A percentile compares a stretch with the other conserved stretches of the same genome.
Evolutionary conservation across 2,888 invertebrate species (phyloP).

Genomic region (Pherbina coryleti): DNA sequence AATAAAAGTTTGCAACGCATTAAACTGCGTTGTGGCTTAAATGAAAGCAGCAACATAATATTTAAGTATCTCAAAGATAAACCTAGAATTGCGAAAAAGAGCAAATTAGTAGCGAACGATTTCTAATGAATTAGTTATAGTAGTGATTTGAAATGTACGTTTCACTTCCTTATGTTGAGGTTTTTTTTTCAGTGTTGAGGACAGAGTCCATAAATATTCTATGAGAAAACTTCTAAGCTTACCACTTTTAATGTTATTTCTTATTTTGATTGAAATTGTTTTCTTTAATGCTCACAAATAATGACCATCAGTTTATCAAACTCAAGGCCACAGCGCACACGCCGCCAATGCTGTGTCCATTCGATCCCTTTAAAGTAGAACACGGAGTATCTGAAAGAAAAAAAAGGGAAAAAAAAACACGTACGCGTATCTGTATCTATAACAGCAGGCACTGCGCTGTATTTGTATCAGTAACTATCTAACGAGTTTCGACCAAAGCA

Average conservation of each 20-base stretch:
- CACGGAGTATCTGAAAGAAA: background rate
- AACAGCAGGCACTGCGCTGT: background rate
- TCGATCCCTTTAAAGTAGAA: background rate
- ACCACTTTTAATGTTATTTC: no score
- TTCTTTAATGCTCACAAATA: conserved; percentile 7
- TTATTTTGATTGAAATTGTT: background rate
- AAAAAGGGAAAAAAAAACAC: background rate
- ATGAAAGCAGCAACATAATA: no score
- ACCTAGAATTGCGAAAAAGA: no score
- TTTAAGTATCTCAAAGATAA: no score
- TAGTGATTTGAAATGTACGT: no score
- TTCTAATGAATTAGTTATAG: no score
- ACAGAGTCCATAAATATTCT: no score
- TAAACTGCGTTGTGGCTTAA: background rate
- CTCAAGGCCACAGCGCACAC: conserved; percentile 23
- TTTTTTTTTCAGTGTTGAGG: no score
- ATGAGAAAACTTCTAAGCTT: no score
- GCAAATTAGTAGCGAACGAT: no score
- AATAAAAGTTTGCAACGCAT: background rate
- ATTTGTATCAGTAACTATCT: conserved; percentile 13
- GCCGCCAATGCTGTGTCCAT: background rate
- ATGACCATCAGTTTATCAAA: background rate
- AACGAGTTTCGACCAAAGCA: conserved; percentile 19
- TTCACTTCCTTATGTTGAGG: no score
- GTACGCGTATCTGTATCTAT: background rate